A percentile compares a stretch with the other conserved stretches of the same genome.
Evolutionary conservation across 2,113 vertebrate species (phyloP).

Genomic region (Pogonocichla stellata): DNA sequence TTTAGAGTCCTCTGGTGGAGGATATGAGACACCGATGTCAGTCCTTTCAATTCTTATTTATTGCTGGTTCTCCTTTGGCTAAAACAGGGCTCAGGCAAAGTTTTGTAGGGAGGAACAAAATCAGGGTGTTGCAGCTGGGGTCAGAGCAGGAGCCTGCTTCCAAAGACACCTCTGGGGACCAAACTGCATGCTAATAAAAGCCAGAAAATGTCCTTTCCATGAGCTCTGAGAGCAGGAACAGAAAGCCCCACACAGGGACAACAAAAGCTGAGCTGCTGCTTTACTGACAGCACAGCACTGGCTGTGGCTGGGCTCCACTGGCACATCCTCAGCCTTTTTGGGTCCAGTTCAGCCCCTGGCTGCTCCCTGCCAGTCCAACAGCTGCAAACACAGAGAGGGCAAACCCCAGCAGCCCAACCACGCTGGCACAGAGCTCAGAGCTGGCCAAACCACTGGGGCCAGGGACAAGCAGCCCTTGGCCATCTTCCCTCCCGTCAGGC

Average conservation of each 20-base stretch:
- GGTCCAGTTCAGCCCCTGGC: background rate
- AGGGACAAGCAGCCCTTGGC: background rate
- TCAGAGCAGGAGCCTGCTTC: background rate
- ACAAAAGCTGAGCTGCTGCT: background rate
- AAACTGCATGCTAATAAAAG: background rate
- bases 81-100: background rate
- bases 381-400: background rate
- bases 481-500: fast-evolving
- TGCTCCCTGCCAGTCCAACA: background rate
- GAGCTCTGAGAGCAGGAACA: background rate
- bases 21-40: background rate
- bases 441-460: fast-evolving
- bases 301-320: fast-evolving
- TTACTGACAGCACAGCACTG: fast-evolving
- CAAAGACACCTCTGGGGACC: background rate
- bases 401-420: background rate
- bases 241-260: fast-evolving
- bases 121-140: background rate
- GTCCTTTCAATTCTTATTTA: background rate
- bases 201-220: background rate
- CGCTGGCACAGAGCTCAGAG: background rate
- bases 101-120: background rate
- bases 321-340: background rate
- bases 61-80: background rate
- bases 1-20: background rate